These are phyloP conservation scores for Anorthoa munda DNA, from an alignment of 2,888 invertebrate genomes.

Conservation along the genomic window DNA sequence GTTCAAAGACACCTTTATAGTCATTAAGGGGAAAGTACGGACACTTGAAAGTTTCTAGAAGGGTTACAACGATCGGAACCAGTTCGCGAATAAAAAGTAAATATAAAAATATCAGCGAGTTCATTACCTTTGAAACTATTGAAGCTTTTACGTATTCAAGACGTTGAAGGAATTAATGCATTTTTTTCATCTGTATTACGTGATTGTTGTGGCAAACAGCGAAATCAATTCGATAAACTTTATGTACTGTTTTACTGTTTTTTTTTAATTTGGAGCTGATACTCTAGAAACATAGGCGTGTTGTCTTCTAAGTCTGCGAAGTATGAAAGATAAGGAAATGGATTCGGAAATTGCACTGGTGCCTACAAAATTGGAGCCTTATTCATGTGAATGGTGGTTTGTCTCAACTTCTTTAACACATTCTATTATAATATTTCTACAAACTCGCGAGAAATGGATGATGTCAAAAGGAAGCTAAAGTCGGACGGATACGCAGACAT, in stretches of 20 bases:
- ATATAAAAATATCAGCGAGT: conserved; percentile 56
- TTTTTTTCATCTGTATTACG: conserved; percentile 46
- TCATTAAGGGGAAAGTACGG: conserved; percentile 60
- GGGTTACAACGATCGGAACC: conserved; percentile 48
- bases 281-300: neutral
- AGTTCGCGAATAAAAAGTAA: conserved; percentile 52
- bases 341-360: neutral
- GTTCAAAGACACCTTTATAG: conserved; percentile 69
- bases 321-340: neutral
- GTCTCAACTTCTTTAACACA: neutral
- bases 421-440: neutral
- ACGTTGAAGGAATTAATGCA: conserved; percentile 45
- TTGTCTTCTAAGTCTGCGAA: neutral
- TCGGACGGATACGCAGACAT: conserved; percentile 48
- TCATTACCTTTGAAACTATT: conserved; percentile 57
- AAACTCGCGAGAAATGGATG: conserved; percentile 14
- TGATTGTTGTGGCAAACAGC: conserved; percentile 53
- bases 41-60: conserved; percentile 50
- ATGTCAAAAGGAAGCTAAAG: conserved; percentile 24
- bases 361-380: neutral
- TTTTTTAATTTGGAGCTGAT: conserved; percentile 10
- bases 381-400: conserved; percentile 9
- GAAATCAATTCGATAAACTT: conserved; percentile 35
- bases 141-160: conserved; percentile 52
- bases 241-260: conserved; percentile 19